Percentiles rank a stretch among this genome's conserved stretches.
These are phyloP conservation scores for Meteorus cinctellus DNA, from an alignment of 2,888 invertebrate species.

Conservation along the genomic window DNA sequence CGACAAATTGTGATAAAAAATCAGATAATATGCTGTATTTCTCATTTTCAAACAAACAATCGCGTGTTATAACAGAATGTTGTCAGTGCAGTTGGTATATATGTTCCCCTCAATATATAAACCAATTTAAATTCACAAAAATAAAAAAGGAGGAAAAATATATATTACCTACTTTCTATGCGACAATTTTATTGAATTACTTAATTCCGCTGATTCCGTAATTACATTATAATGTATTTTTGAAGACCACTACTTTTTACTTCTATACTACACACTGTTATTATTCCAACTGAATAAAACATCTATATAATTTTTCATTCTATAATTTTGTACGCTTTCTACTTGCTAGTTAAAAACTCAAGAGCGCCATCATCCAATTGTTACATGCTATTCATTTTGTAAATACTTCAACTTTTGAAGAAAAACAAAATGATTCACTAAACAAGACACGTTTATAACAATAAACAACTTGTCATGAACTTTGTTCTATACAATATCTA, in stretches of 20 bases:
- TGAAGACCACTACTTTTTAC: neutral
- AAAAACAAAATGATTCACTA: neutral
- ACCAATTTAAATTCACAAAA: neutral
- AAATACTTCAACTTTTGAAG: neutral
- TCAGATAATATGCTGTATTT: neutral
- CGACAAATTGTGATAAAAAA: neutral
- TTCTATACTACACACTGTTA: neutral
- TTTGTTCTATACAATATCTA: neutral
- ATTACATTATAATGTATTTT: neutral
- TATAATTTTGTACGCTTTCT: slow-evolving; percentile 67
- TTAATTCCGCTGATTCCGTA: neutral
- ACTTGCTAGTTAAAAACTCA: slow-evolving; percentile 52
- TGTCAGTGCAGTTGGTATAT: neutral
- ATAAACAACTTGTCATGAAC: neutral
- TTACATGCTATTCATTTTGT: neutral
- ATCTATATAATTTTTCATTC: slow-evolving; percentile 50
- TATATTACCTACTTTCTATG: neutral
- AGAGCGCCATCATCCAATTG: slow-evolving; percentile 20
- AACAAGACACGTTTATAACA: neutral
- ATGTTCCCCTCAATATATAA: neutral
- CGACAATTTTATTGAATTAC: neutral
- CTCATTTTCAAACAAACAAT: neutral
- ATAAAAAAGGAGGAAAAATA: neutral
- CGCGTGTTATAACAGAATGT: neutral
- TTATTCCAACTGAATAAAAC: neutral